Percentiles rank a stretch among this genome's conserved stretches.
phyloP scores from a whole-genome alignment of 2,113 vertebrate species.

The Chauna torquata region DNA sequence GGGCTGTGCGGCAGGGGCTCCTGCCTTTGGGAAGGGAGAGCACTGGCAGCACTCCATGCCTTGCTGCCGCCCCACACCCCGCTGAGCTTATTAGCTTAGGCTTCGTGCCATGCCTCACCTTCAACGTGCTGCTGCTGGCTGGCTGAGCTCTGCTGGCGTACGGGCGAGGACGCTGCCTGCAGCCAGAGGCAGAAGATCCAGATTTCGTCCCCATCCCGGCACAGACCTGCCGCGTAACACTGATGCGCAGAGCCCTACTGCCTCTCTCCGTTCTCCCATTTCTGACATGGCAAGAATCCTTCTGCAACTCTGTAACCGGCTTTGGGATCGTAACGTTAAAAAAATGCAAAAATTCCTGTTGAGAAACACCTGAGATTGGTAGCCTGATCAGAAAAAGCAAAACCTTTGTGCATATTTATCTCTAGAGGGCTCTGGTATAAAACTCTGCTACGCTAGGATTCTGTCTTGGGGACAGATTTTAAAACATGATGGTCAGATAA shows the following conservation, averaged over 20 bases:
- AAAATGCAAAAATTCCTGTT: too few species aligned
- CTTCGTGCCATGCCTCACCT: background rate
- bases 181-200: background rate
- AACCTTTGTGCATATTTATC: background rate
- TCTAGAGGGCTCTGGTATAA: background rate
- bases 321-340: background rate
- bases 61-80: background rate
- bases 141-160: background rate
- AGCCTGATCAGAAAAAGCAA: background rate
- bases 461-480: too few species aligned
- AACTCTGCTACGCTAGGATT: too few species aligned
- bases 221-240: background rate
- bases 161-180: background rate
- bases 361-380: background rate
- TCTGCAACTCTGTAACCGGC: background rate
- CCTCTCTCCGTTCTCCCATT: background rate
- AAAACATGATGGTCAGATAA: background rate
- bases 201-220: background rate
- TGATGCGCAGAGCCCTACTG: too few species aligned
- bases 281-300: background rate
- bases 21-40: background rate
- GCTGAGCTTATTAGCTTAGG: background rate
- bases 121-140: background rate
- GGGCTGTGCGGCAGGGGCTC: background rate
- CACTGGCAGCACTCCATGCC: background rate